These are phyloP conservation scores for Drepanosiphum platanoidis DNA, from an alignment of 2,888 invertebrate genomes.

Conservation along the genomic window DNA sequence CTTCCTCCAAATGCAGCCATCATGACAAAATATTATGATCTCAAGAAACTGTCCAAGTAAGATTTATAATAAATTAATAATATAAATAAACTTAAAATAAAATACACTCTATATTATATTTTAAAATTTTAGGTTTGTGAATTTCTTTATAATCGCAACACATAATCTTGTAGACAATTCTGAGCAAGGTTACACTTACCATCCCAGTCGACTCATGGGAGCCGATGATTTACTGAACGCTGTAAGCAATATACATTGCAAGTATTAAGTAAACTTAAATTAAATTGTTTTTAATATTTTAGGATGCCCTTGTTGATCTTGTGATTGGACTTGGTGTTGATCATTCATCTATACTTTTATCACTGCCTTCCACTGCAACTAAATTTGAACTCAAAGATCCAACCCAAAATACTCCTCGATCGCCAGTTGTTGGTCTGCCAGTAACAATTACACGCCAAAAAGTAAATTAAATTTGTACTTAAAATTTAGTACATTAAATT, in stretches of 20 bases:
- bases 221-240: conserved; percentile 82
- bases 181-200: conserved; percentile 73
- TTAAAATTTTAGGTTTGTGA: conserved; percentile 69
- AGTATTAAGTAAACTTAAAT: background rate
- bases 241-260: conserved; percentile 68
- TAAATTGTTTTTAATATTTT: conserved; percentile 63
- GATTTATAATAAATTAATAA: conserved; percentile 62
- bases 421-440: conserved; percentile 73
- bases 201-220: conserved; percentile 79
- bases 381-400: conserved; percentile 75
- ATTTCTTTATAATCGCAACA: conserved; percentile 76
- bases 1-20: conserved; percentile 75
- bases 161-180: conserved; percentile 75
- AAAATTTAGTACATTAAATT: background rate
- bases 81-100: background rate
- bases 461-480: conserved; percentile 65
- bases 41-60: conserved; percentile 74
- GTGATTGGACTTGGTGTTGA: conserved; percentile 78
- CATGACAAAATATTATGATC: conserved; percentile 77
- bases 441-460: conserved; percentile 72
- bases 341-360: conserved; percentile 76
- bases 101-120: background rate
- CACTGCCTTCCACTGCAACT: conserved; percentile 77
- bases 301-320: conserved; percentile 81
- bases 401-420: conserved; percentile 76